Evolutionary conservation across 2,797 vertebrate species (phyloP).

Genomic region (Notolepis coatsorum): DNA sequence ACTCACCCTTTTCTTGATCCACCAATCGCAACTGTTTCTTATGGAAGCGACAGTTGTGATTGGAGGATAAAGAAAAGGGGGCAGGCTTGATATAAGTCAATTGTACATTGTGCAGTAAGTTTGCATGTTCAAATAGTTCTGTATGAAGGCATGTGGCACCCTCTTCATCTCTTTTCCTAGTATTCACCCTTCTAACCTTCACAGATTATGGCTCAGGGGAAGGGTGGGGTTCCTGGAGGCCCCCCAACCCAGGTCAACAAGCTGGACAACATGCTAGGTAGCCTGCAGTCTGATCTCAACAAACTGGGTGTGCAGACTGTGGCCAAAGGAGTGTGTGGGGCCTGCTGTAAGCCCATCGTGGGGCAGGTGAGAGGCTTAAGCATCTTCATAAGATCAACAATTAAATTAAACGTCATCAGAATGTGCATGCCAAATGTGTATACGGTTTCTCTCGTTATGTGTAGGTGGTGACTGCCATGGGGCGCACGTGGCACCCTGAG

Average conservation of each 20-base stretch:
- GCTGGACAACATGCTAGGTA: slow-evolving; percentile 96
- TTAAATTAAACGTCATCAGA: too few relatives aligned
- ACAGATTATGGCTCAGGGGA: slow-evolving; percentile 94
- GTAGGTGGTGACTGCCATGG: slow-evolving; percentile 91
- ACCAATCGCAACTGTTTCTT: too few relatives aligned
- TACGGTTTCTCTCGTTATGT: background rate
- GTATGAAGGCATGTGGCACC: background rate
- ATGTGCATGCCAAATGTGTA: background rate
- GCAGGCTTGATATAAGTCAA: too few relatives aligned
- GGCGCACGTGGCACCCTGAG: slow-evolving; percentile 89
- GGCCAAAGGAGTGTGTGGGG: slow-evolving; percentile 96
- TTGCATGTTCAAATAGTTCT: background rate
- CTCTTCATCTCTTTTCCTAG: slow-evolving; percentile 40
- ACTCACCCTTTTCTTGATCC: too few relatives aligned
- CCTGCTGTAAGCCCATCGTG: slow-evolving; percentile 96
- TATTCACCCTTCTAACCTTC: slow-evolving; percentile 16
- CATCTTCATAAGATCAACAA: too few relatives aligned
- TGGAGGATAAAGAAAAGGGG: too few relatives aligned
- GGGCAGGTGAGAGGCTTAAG: slow-evolving; percentile 85
- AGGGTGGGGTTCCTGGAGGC: slow-evolving; percentile 78
- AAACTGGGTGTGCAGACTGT: slow-evolving; percentile 94
- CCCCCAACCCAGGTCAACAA: slow-evolving; percentile 93
- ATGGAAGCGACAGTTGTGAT: too few relatives aligned
- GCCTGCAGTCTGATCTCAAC: slow-evolving; percentile 95
- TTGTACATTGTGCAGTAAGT: background rate